phyloP scores from a whole-genome alignment of 2,797 vertebrate species.

The Mus spretus region DNA sequence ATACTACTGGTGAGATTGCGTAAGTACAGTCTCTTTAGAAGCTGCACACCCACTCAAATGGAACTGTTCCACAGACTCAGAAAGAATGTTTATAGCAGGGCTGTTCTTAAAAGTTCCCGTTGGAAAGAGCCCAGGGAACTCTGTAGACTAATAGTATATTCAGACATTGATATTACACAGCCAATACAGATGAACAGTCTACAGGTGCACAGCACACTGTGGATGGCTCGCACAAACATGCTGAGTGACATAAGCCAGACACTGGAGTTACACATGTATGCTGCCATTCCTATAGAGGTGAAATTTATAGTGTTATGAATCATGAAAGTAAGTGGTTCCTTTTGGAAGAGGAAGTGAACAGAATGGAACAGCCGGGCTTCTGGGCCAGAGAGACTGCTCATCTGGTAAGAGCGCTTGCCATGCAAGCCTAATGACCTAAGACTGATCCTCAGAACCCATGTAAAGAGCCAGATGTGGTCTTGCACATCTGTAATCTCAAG shows the following conservation, averaged over 20 bases:
- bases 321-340: background rate
- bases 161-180: background rate
- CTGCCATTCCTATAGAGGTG: background rate
- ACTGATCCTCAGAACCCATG: background rate
- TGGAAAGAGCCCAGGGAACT: background rate
- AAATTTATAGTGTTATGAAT: background rate
- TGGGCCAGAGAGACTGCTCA: background rate
- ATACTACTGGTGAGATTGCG: background rate
- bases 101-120: background rate
- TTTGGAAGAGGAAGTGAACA: background rate
- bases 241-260: background rate
- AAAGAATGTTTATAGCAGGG: background rate
- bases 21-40: background rate
- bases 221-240: background rate
- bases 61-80: background rate
- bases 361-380: background rate
- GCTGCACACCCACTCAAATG: background rate
- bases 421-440: background rate
- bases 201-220: fast-evolving
- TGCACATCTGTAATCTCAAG: background rate
- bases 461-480: constrained; percentile 18
- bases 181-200: background rate
- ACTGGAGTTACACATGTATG: background rate
- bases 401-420: background rate
- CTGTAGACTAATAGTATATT: fast-evolving